These are phyloP conservation scores for Acronicta psi DNA, from an alignment of 2,888 invertebrate genomes.

Conservation along the genomic window DNA sequence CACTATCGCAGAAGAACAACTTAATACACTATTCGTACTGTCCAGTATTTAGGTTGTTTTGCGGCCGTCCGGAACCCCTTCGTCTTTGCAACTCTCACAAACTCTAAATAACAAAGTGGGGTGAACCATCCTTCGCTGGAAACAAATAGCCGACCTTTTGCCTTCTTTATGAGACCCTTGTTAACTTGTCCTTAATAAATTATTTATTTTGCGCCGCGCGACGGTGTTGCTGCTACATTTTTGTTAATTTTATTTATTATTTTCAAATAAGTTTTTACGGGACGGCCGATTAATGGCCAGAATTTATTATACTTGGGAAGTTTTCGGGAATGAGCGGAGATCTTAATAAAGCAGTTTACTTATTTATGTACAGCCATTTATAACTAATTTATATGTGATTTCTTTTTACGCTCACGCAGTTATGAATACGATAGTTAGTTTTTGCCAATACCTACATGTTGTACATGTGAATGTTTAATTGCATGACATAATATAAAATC, in stretches of 20 bases:
- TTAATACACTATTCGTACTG: slow-evolving; percentile 42
- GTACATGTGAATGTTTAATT: too few species aligned
- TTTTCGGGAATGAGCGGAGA: slow-evolving; percentile 55
- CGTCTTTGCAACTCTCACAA: slow-evolving; percentile 72
- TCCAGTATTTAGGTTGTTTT: slow-evolving; percentile 69
- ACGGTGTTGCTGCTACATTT: slow-evolving; percentile 72
- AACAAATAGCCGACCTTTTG: slow-evolving; percentile 88
- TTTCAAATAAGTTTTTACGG: slow-evolving; percentile 72
- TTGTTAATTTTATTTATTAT: slow-evolving; percentile 82
- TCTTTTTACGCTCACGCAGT: slow-evolving; percentile 9
- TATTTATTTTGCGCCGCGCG: slow-evolving; percentile 82
- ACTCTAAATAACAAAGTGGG: slow-evolving; percentile 86
- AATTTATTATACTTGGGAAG: slow-evolving; percentile 62
- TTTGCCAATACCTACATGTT: slow-evolving; percentile 13
- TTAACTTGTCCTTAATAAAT: slow-evolving; percentile 89
- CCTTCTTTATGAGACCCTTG: slow-evolving; percentile 89
- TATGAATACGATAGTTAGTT: slow-evolving; percentile 18
- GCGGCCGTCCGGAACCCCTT: slow-evolving; percentile 61
- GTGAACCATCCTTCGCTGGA: slow-evolving; percentile 81
- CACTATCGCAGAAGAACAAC: slow-evolving; percentile 45
- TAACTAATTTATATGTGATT: slow-evolving; percentile 23
- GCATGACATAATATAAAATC: too few species aligned
- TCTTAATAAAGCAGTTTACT: slow-evolving; percentile 50
- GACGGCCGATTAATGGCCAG: slow-evolving; percentile 58
- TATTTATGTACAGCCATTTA: slow-evolving; percentile 35